Evolutionary conservation across 2,888 invertebrate species (phyloP), one percentile per base, ranked within the genome.

Genomic region (Lordiphosa andalusiaca): DNA sequence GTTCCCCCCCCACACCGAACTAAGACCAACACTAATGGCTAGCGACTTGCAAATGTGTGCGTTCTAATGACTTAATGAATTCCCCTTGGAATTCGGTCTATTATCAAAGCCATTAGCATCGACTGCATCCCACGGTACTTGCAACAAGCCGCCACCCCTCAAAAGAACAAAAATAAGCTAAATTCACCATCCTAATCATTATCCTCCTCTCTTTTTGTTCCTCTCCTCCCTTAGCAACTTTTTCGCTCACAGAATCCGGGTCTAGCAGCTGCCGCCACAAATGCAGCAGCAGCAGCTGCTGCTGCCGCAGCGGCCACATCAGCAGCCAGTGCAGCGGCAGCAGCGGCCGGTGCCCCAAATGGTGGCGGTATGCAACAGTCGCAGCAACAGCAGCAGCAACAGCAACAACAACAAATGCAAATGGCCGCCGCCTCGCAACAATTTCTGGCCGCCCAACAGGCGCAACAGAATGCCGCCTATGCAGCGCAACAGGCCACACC

Each of bases 221-320:
- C 16, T 33, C 6, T 69, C 7, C 7, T 6, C 25, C 23, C 81
- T 23, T 92, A 96, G 96, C 95, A 96, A 94, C 90, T 96, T 85
- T 96, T 96, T 91, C 94, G 96, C 88, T 95, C 95, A 89, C 96
- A 96, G 90, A 95, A 94, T 86, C 93, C 94, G 86, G 92, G 94
- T 88, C 91, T 93, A 87, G 91, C 92, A 90, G 90, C 95, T 88
- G 86, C 86, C 60, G 84, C 88, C 84, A 87, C 88, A 84, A 87
- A 86, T 70, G 84, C 87, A 39, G 87, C 86, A 52, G 86, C 76
- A 30, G 86, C 84, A 49, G 86, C 86, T 68, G 88, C 89, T 63
- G 89, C 89, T 57, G 89, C 88, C 42, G 90, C 95, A 88, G 88
- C 89, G 56, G 86, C 89, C 85, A 88, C 89, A 82, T 88, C 88